These are phyloP conservation scores for Pyrgilauda ruficollis DNA, from an alignment of 2,113 vertebrate genomes.

Conservation along the genomic window DNA sequence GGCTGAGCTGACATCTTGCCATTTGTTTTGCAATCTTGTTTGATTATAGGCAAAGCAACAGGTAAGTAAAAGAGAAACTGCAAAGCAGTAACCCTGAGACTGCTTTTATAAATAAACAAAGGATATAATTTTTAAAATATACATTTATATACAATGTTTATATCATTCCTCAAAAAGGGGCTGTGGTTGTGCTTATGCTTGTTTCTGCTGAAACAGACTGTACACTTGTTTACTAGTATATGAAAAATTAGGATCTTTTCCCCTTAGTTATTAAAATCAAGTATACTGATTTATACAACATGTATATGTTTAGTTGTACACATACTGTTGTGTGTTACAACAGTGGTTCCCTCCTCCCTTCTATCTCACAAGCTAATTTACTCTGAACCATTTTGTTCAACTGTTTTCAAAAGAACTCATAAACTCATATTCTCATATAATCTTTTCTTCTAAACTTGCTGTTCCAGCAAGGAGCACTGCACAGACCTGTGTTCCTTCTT, in stretches of 20 bases:
- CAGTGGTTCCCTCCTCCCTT: neutral
- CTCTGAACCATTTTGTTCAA: neutral
- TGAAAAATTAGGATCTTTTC: neutral
- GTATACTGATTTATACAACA: neutral
- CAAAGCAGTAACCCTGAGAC: neutral
- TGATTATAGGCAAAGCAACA: neutral
- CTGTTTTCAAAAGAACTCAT: neutral
- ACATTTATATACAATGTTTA: neutral
- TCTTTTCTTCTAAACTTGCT: neutral
- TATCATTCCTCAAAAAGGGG: neutral
- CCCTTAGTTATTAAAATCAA: neutral
- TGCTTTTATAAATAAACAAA: neutral
- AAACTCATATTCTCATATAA: neutral
- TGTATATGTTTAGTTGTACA: neutral
- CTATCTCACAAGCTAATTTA: neutral
- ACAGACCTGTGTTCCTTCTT: neutral
- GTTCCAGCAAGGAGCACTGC: neutral
- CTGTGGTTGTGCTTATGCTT: neutral
- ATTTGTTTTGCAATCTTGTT: neutral
- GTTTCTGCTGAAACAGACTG: neutral
- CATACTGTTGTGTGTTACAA: neutral
- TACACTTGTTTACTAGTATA: neutral
- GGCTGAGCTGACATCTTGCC: neutral
- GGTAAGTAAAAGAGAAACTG: neutral
- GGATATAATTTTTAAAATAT: neutral